Evolutionary conservation across 2,888 invertebrate genomes (phyloP), one percentile per base, ranked within the genome.

Genomic region (Pollenia angustigena): DNA sequence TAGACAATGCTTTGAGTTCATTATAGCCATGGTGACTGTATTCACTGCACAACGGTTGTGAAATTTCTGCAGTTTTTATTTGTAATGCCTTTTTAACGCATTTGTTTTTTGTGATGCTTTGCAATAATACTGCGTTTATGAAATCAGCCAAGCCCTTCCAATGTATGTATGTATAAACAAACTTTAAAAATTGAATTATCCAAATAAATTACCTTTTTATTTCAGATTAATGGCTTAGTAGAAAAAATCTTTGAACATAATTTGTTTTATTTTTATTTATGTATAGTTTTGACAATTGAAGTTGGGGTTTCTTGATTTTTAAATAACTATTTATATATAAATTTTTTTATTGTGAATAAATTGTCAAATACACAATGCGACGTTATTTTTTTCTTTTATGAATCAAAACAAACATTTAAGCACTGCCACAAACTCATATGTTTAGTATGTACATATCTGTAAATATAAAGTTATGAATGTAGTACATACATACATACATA

Each of bases 401-500:
- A 64, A 64, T 60, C 68, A 60, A 79, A 81, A 79, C 74, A 68
- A 60, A 60, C 60, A 68, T 44, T 18, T 18, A 64, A 42, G 12
- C 56, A 54, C 32, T 66, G 40, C 46, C 40, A 48, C 44, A 18
- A 23, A 60, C 18, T 62, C 40, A 62, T 18, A 12, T 42, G 16
- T 18, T 58, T 80, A 18, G 9, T 52, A 23, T 23, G 18, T 23
- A 23, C 18, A 23, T 23, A 44, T 18, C 14, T 68, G 42, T 23
- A 32, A 66, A 42, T 16, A 74, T n/a, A 18, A 8, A 58, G 46
- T 54, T n/a, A 44, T 9, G 44, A 16, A 18, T 71, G 40, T 54
- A 54, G 12, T 23, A 23, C 18, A 23, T 23, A 23, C 23, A 23
- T 23, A 23, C 23, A 8, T 42, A 54, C 18, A 12, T 42, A 50